Evolutionary conservation across 1,140 invertebrate species (phyloP).

Genomic region (Euborellia annulipes): DNA sequence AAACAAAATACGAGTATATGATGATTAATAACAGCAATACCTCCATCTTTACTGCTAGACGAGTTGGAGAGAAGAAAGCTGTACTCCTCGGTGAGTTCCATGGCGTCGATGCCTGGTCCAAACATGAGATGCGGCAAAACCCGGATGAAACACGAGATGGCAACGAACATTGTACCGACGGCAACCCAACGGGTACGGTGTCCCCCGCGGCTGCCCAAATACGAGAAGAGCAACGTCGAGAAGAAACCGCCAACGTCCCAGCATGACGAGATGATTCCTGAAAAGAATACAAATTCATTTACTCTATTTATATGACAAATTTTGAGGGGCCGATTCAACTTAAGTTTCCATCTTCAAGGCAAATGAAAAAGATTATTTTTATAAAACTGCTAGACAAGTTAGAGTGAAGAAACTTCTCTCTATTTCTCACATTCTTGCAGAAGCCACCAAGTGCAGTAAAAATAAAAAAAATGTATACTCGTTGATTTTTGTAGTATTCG

Average conservation of each 20-base stretch:
- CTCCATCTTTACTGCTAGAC: neutral
- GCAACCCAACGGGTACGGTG: constrained; percentile 12
- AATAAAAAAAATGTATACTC: too few relatives aligned
- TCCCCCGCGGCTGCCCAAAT: constrained; percentile 7
- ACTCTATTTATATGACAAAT: too few relatives aligned
- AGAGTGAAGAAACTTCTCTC: too few relatives aligned
- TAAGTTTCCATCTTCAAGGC: too few relatives aligned
- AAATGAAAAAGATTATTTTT: too few relatives aligned
- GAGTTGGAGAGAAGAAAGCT: neutral
- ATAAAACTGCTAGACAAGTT: too few relatives aligned
- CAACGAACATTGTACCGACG: constrained; percentile 1
- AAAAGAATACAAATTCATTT: too few relatives aligned
- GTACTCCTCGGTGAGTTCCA: constrained; percentile 17
- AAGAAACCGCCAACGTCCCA: constrained; percentile 6
- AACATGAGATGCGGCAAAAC: constrained; percentile 30
- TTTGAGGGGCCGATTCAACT: too few relatives aligned
- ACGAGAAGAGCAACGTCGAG: constrained; percentile 5
- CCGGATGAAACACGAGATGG: constrained; percentile 9
- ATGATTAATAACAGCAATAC: neutral
- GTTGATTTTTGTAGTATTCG: too few relatives aligned
- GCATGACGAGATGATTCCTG: constrained; percentile 3
- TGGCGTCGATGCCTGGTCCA: constrained; percentile 24
- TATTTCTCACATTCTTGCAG: too few relatives aligned
- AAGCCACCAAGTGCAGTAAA: too few relatives aligned
- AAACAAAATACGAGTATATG: neutral